These are phyloP conservation scores for Pipistrellus pygmaeus DNA, from an alignment of 2,797 vertebrate genomes.

Conservation along the genomic window DNA sequence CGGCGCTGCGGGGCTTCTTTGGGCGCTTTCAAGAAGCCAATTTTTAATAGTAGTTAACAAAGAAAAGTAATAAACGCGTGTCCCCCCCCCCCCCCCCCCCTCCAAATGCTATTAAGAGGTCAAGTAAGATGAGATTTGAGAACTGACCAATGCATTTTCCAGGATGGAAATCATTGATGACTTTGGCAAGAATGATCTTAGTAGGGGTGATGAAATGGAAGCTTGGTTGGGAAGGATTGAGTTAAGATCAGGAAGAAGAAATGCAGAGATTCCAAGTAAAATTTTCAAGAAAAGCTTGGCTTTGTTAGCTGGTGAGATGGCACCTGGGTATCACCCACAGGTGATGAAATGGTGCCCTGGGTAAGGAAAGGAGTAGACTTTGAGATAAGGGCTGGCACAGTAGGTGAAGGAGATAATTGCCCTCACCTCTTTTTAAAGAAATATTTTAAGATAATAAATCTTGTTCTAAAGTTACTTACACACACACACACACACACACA, in stretches of 20 bases:
- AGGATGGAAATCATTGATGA: neutral
- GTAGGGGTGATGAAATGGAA: neutral
- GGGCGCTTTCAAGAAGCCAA: constrained; percentile 62
- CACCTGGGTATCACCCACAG: neutral
- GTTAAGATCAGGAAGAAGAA: neutral
- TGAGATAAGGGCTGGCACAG: neutral
- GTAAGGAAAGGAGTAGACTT: neutral
- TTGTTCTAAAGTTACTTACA: neutral
- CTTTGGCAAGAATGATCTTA: neutral
- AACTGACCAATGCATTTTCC: neutral
- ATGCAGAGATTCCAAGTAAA: neutral
- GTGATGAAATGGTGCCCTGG: neutral
- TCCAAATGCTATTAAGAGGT: neutral
- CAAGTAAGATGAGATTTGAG: neutral
- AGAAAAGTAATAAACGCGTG: neutral
- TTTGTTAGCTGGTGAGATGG: neutral
- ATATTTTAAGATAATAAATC: neutral
- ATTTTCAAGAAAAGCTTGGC: neutral
- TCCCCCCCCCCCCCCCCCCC: too few relatives aligned
- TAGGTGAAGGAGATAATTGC: neutral
- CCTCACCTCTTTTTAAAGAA: neutral
- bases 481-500: too few relatives aligned
- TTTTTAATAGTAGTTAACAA: neutral
- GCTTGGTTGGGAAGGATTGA: neutral
- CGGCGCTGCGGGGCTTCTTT: neutral